These are phyloP conservation scores for Haemorhous mexicanus DNA, from an alignment of 2,113 vertebrate genomes.

Conservation along the genomic window DNA sequence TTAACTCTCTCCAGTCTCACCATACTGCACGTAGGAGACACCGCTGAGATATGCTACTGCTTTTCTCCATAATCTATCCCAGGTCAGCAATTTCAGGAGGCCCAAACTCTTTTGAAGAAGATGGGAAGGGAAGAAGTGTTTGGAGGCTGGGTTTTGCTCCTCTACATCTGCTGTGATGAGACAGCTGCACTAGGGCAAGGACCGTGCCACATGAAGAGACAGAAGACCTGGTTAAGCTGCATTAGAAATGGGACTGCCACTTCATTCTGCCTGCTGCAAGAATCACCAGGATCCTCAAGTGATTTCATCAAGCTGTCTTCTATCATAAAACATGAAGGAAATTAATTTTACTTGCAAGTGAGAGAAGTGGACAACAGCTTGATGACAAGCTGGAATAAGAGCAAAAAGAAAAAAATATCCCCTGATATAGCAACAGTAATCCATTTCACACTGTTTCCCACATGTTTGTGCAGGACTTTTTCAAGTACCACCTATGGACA, in stretches of 20 bases:
- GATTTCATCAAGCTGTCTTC: background rate
- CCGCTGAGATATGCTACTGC: background rate
- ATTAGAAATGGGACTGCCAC: background rate
- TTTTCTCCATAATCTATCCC: background rate
- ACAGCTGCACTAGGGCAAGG: background rate
- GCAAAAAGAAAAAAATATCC: background rate
- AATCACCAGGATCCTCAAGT: background rate
- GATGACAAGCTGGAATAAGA: background rate
- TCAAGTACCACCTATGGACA: background rate
- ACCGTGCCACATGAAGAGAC: background rate
- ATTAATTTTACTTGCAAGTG: background rate
- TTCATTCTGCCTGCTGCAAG: background rate
- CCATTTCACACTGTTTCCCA: background rate
- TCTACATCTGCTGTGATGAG: background rate
- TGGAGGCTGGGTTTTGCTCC: background rate
- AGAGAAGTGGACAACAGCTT: background rate
- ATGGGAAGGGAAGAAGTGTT: background rate
- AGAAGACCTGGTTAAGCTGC: background rate
- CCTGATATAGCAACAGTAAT: background rate
- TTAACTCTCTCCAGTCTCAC: slow-evolving; percentile 43
- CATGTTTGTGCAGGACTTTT: background rate
- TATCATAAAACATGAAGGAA: background rate
- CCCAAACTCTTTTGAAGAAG: background rate
- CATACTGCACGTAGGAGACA: background rate
- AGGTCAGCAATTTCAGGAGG: background rate